These are phyloP conservation scores for Meriones unguiculatus DNA, from an alignment of 2,113 vertebrate genomes.

Conservation along the genomic window DNA sequence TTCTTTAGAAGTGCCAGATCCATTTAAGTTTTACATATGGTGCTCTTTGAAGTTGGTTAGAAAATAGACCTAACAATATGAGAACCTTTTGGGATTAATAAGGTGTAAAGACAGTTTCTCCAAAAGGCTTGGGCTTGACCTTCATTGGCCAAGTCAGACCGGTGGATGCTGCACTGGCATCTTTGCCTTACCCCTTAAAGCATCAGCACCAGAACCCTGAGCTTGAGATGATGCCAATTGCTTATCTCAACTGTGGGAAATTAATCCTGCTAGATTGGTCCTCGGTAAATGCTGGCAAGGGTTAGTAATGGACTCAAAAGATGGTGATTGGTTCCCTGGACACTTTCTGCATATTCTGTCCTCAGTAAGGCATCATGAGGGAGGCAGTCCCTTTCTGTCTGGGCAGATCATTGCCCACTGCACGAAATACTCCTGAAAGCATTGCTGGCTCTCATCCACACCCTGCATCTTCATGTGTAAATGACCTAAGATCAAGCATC, in stretches of 20 bases:
- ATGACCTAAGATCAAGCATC: neutral
- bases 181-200: neutral
- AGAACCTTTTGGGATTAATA: neutral
- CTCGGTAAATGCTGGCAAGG: neutral
- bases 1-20: slow-evolving; percentile 52
- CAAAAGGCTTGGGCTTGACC: neutral
- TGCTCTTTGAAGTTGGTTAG: slow-evolving; percentile 20
- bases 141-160: too few species aligned
- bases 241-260: slow-evolving; percentile 30
- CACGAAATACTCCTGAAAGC: too few species aligned
- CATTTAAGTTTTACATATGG: slow-evolving; percentile 53
- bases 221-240: neutral
- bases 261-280: too few species aligned
- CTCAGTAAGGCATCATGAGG: neutral
- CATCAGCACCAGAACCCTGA: neutral
- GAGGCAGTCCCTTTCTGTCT: neutral
- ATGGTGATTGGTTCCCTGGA: neutral
- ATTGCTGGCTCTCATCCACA: neutral
- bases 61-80: neutral
- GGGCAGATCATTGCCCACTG: too few species aligned
- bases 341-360: neutral
- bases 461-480: neutral
- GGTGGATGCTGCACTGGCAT: neutral
- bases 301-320: neutral
- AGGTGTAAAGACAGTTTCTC: neutral